These are phyloP conservation scores for Hemiprocne comata DNA, from an alignment of 2,113 vertebrate species.

Conservation along the genomic window DNA sequence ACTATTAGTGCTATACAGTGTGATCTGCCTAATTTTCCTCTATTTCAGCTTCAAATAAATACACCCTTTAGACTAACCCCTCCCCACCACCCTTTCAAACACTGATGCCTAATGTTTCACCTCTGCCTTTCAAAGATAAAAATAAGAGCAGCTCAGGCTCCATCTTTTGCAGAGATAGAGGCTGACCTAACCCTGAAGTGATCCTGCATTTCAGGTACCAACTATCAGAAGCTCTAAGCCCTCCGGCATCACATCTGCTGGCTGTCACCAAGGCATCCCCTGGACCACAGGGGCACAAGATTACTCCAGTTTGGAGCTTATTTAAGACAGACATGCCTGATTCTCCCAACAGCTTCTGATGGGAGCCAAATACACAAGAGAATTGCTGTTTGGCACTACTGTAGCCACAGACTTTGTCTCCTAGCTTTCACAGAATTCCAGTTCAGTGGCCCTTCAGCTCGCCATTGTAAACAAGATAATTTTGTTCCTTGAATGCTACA, in stretches of 20 bases:
- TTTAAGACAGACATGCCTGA: not conserved
- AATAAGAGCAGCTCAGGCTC: not conserved
- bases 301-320: not conserved
- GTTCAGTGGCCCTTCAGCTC: not conserved
- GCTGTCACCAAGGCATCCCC: not conserved
- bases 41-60: not conserved
- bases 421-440: not conserved
- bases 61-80: not conserved
- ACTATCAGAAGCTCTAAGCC: not conserved
- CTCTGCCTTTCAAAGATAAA: not conserved
- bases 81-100: not conserved
- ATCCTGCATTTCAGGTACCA: not conserved
- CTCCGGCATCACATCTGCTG: not conserved
- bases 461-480: not conserved
- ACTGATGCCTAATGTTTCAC: not conserved
- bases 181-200: not conserved
- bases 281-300: not conserved
- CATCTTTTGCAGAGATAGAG: not conserved
- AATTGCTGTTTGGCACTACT: not conserved
- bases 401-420: not conserved
- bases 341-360: not conserved
- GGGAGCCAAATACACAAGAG: not conserved
- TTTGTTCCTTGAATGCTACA: not conserved
- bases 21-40: not conserved
- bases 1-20: not conserved